phyloP scores from a whole-genome alignment of 2,797 vertebrate species.

The Poeciliopsis paucimaculata region DNA sequence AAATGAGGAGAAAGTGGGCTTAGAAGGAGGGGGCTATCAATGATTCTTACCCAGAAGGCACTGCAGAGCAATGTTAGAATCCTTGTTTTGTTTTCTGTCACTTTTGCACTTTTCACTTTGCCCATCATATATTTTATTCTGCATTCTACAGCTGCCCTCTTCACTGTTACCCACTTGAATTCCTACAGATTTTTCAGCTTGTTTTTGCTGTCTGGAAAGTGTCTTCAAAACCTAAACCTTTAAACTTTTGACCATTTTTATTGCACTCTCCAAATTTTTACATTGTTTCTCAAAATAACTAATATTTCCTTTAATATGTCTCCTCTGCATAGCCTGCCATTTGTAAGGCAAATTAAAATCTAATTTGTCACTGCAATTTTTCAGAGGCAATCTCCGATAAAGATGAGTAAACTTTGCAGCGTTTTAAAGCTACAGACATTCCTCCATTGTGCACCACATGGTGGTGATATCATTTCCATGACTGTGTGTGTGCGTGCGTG shows the following conservation, averaged over 20 bases:
- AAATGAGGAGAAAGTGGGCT: conserved; percentile 5
- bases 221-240: background rate
- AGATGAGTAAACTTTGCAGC: background rate
- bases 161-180: background rate
- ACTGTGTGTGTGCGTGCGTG: background rate
- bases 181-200: background rate
- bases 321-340: background rate
- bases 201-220: background rate
- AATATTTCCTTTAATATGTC: too few species aligned
- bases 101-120: conserved; percentile 14
- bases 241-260: background rate
- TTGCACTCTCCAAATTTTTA: background rate
- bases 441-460: background rate
- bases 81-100: conserved; percentile 57
- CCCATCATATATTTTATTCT: conserved; percentile 22
- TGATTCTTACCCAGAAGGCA: conserved; percentile 61
- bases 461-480: background rate
- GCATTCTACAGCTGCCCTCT: conserved; percentile 16
- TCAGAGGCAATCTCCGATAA: background rate
- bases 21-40: conserved; percentile 53
- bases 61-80: conserved; percentile 43
- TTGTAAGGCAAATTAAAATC: background rate
- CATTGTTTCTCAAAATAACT: background rate
- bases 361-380: background rate
- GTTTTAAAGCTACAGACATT: background rate